Evolutionary conservation across 2,888 invertebrate species (phyloP).

Genomic region (Athalia rosae): DNA sequence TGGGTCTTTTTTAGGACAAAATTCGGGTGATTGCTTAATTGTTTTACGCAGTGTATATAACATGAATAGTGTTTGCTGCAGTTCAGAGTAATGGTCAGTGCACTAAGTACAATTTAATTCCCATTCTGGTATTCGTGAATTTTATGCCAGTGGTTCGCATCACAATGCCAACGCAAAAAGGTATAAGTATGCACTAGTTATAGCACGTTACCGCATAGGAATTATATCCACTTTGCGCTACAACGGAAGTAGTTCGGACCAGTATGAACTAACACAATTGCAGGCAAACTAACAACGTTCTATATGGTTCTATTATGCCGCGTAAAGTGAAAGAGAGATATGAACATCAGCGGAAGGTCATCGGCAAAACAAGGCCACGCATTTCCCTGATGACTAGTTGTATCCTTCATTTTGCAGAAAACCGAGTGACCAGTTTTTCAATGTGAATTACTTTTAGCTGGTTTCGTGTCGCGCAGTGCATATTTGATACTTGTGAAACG

Average conservation of each 20-base stretch:
- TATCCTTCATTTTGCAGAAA: slow-evolving; percentile 20
- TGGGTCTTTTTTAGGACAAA: too few relatives aligned
- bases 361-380: slow-evolving; percentile 34
- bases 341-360: slow-evolving; percentile 25
- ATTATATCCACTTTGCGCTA: not conserved
- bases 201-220: not conserved
- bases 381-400: not conserved
- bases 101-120: too few relatives aligned
- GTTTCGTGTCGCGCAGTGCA: too few relatives aligned
- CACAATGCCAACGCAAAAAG: not conserved
- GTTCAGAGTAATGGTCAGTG: not conserved
- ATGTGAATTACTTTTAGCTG: not conserved
- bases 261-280: slow-evolving; percentile 27
- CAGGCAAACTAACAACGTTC: slow-evolving; percentile 22
- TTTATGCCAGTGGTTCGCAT: too few relatives aligned
- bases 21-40: too few relatives aligned
- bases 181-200: too few relatives aligned
- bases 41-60: too few relatives aligned
- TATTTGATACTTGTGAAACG: too few relatives aligned
- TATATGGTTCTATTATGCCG: slow-evolving; percentile 29
- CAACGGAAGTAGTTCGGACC: slow-evolving; percentile 34
- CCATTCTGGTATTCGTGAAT: too few relatives aligned
- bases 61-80: not conserved
- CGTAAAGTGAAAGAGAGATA: slow-evolving; percentile 34
- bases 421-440: not conserved